These are phyloP conservation scores for Caerostris extrusa DNA, from an alignment of 1,140 invertebrate genomes.

Conservation along the genomic window DNA sequence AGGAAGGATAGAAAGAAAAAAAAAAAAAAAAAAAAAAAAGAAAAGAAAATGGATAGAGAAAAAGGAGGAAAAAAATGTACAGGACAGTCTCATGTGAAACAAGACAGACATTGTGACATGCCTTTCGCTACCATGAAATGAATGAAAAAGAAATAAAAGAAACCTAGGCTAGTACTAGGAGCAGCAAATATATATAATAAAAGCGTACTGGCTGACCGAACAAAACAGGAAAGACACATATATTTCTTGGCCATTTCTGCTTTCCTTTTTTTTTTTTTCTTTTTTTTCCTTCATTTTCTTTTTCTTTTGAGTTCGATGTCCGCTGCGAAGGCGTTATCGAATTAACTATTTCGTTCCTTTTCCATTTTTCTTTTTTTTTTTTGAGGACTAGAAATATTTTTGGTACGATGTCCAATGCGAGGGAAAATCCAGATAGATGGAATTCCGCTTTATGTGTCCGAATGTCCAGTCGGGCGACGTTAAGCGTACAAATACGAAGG, in stretches of 20 bases:
- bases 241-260: constrained; percentile 65
- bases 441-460: constrained; percentile 47
- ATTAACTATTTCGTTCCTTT: constrained; percentile 69
- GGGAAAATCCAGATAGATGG: constrained; percentile 59
- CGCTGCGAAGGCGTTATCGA: constrained; percentile 65
- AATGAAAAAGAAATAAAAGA: constrained; percentile 28
- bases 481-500: constrained; percentile 33
- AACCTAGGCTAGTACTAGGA: neutral
- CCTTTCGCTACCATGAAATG: constrained; percentile 56
- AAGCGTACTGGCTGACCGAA: constrained; percentile 67
- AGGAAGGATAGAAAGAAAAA: neutral
- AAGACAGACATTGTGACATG: constrained; percentile 75
- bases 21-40: constrained; percentile 15
- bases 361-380: constrained; percentile 18
- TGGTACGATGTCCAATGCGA: neutral
- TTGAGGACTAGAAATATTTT: neutral
- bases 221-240: constrained; percentile 76
- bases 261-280: constrained; percentile 19
- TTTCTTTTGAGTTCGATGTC: constrained; percentile 46
- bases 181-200: constrained; percentile 64
- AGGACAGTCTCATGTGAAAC: constrained; percentile 76
- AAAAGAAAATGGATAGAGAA: neutral
- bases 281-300: neutral
- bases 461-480: constrained; percentile 49
- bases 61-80: neutral